A percentile compares a stretch with the other conserved stretches of the same genome.
Conservation (phyloP, 2,888 invertebrate genomes). For the Callimorpha dominula region DNA sequence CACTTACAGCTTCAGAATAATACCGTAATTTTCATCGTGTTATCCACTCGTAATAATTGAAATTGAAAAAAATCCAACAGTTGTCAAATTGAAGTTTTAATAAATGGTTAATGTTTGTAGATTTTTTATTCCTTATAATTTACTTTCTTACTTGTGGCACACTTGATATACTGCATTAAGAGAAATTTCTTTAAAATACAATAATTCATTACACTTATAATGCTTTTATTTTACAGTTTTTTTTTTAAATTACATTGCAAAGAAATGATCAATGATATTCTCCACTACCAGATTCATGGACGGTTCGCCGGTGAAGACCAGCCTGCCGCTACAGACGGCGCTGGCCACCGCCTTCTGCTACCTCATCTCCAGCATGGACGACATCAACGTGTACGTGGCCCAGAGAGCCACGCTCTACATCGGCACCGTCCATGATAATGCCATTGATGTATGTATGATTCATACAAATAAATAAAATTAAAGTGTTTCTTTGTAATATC, state of each 20-base stretch:
- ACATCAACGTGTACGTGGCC: constrained; percentile 97
- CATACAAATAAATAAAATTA: no score
- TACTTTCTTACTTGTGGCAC: no score
- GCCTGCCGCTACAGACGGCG: constrained; percentile 95
- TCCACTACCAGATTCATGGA: constrained; percentile 92
- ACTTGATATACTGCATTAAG: no score
- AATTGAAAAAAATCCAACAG: no score
- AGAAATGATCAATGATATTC: not conserved
- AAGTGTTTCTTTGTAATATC: no score
- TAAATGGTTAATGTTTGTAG: no score
- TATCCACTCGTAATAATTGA: no score
- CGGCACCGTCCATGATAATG: constrained; percentile 96
- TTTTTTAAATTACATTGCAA: not conserved
- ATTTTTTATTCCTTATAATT: no score
- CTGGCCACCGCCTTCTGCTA: constrained; percentile 99
- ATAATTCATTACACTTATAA: not conserved
- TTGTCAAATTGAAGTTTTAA: no score
- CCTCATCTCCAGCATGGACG: constrained; percentile 98
- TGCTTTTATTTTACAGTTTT: not conserved
- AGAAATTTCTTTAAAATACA: no score
- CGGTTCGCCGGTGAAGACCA: constrained; percentile 93
- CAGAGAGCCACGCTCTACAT: constrained; percentile 97
- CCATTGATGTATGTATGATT: constrained; percentile 89
- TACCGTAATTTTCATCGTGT: no score
- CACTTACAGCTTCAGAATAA: no score